Base-by-base conservation (phyloP, 2,113 vertebrate species). In the Otolemur garnettii region DNA sequence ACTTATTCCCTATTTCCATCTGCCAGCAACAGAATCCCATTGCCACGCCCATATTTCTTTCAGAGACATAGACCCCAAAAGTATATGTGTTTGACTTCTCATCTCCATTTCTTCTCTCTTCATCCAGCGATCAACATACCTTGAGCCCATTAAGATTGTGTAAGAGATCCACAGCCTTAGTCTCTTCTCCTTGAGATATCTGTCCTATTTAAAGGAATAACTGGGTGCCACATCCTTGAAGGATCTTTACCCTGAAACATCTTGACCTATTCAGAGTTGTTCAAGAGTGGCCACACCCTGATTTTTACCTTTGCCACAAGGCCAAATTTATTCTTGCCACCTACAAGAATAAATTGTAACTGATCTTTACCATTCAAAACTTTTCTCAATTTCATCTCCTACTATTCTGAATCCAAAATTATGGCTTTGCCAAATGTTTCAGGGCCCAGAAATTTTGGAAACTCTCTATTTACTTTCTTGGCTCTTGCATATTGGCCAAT, bases 401-500 rank as follows among this genome's bases (percentile, higher is more conserved):
- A 60, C 59, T 59, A 87, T 83, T 72, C 78, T 33, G 80, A 82
- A 14, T 57, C 33, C 66, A 69, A 96, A 96, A 82, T 74, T 42
- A 69, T 50, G 81, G 9, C 11, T 87, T 72, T 92, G 24, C 64
- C 59, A 82, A 85, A 81, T 77, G 91, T 85, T 89, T 77, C 53
- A 92, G 91, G 77, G 18, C n/a, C 72, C 80, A 45, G 4, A 87
- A 79, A 60, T 93, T 90, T 83, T n/a, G 57, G 57, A 83, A 92
- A 81, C 59, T 62, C 42, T 95, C 81, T 75, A 79, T 90, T 79
- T 53, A 55, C 38, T 95, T 90, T 90, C 42, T 90, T 90, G 79
- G 62, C 83, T n/a, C 33, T 75, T 94, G 22, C 50, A 50, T 93
- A 71, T 78, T 80, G n/a, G 71, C 59, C 86, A 57, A 10, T 87